Evolutionary conservation across 2,888 invertebrate genomes (phyloP).

Genomic region (Dynastes hyllus): DNA sequence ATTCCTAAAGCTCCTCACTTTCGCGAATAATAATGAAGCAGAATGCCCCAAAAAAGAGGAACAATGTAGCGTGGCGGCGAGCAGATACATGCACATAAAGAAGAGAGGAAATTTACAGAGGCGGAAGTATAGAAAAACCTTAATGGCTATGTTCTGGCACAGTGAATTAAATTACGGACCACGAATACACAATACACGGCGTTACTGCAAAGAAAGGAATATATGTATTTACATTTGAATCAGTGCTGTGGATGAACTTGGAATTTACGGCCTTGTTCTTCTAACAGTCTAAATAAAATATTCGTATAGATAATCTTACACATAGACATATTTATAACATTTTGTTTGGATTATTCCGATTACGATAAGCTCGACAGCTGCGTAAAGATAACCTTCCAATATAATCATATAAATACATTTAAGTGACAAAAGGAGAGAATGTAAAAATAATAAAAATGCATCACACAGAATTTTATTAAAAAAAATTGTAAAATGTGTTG

Average conservation of each 20-base stretch:
- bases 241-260: constrained; percentile 8
- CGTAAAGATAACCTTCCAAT: too few species aligned
- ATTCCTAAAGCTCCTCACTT: constrained; percentile 2
- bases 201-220: constrained; percentile 8
- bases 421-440: too few species aligned
- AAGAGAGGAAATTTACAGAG: constrained; percentile 26
- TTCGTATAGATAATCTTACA: background rate
- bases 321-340: background rate
- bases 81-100: constrained; percentile 18
- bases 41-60: constrained; percentile 9
- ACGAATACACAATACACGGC: constrained; percentile 30
- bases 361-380: too few species aligned
- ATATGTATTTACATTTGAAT: constrained; percentile 18
- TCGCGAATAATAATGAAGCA: constrained; percentile 26
- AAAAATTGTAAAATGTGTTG: too few species aligned
- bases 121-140: constrained; percentile 33
- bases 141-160: constrained; percentile 34
- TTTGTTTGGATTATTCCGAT: background rate
- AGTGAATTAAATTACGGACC: constrained; percentile 37
- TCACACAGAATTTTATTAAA: too few species aligned
- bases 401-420: too few species aligned
- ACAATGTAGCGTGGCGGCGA: background rate
- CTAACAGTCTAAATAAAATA: background rate
- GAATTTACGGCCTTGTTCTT: background rate
- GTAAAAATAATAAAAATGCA: too few species aligned